Conservation (phyloP, 2,113 vertebrate genomes). For the Morone saxatilis region DNA sequence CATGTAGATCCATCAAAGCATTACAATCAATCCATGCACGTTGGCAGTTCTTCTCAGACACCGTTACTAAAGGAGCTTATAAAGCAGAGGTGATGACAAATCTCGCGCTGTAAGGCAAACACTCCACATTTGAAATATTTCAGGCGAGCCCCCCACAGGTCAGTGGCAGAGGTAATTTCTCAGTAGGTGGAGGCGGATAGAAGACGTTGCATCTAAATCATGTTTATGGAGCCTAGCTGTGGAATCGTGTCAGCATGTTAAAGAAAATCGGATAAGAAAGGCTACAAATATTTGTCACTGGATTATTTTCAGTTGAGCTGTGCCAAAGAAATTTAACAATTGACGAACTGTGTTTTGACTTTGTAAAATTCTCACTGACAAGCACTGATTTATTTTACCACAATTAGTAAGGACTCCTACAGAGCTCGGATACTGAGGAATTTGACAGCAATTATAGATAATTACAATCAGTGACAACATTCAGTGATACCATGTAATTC, state of each 20-base stretch:
- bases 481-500: slow-evolving; percentile 48
- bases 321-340: slow-evolving; percentile 12
- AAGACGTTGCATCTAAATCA: slow-evolving; percentile 41
- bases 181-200: slow-evolving; percentile 34
- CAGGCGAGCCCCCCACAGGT: slow-evolving; percentile 29
- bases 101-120: slow-evolving; percentile 49
- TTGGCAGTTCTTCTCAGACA: slow-evolving; percentile 18
- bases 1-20: slow-evolving; percentile 49
- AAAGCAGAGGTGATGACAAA: slow-evolving; percentile 58
- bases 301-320: slow-evolving; percentile 3
- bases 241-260: neutral
- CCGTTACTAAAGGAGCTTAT: slow-evolving; percentile 45
- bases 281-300: slow-evolving; percentile 13
- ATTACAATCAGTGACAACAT: slow-evolving; percentile 62
- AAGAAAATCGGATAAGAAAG: slow-evolving; percentile 16
- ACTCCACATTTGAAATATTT: slow-evolving; percentile 48
- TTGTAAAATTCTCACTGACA: slow-evolving; percentile 37
- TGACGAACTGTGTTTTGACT: neutral
- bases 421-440: slow-evolving; percentile 33
- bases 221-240: slow-evolving; percentile 30
- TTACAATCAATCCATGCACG: slow-evolving; percentile 55
- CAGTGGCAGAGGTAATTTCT: slow-evolving; percentile 42
- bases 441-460: slow-evolving; percentile 46
- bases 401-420: slow-evolving; percentile 31
- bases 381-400: slow-evolving; percentile 28